These are phyloP conservation scores for Falco columbarius DNA, from an alignment of 2,797 vertebrate genomes.

Conservation along the genomic window DNA sequence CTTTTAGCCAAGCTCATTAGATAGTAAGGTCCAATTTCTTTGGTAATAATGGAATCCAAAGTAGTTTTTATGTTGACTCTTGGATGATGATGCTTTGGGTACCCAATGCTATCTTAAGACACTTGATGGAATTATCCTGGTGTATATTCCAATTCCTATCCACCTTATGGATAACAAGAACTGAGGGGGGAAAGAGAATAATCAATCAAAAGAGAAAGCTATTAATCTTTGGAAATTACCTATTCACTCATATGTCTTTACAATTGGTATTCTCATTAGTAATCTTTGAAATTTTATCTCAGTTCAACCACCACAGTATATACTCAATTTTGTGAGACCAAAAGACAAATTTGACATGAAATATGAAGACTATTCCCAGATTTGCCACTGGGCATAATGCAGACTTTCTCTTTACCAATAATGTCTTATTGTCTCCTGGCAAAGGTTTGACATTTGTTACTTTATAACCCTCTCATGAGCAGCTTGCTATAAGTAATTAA, in stretches of 20 bases:
- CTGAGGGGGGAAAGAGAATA: background rate
- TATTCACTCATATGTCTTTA: background rate
- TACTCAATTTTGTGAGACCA: background rate
- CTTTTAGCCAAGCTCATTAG: background rate
- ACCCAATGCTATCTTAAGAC: background rate
- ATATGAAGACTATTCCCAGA: background rate
- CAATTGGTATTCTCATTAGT: background rate
- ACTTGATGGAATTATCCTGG: background rate
- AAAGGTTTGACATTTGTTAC: slow-evolving; percentile 23
- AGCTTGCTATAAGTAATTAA: slow-evolving; percentile 47
- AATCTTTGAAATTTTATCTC: background rate
- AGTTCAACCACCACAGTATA: background rate
- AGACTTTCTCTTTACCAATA: background rate
- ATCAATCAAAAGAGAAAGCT: background rate
- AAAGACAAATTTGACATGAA: background rate
- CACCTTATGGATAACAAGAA: background rate
- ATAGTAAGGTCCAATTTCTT: background rate
- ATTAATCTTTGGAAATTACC: background rate
- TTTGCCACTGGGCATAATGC: background rate
- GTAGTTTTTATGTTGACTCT: background rate
- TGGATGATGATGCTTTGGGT: background rate
- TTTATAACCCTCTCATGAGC: background rate
- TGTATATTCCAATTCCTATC: background rate
- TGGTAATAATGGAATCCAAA: background rate
- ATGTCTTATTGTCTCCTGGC: background rate